Percentiles rank a stretch among this genome's conserved stretches.
Conservation (phyloP, 2,888 invertebrate species). For the Napeogenes sylphis region DNA sequence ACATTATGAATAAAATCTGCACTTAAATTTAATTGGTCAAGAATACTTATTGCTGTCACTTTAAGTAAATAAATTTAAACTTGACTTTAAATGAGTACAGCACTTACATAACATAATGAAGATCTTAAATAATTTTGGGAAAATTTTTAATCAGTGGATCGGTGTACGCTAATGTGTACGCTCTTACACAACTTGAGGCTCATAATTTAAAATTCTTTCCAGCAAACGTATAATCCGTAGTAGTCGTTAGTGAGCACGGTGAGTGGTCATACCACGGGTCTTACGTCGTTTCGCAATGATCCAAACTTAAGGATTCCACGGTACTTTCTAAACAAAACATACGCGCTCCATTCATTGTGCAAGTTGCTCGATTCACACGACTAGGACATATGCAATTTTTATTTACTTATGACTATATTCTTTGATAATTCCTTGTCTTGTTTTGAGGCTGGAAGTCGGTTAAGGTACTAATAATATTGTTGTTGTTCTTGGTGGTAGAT, state of each 20-base stretch:
- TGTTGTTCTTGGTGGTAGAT: too few species aligned
- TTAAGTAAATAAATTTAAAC: neutral
- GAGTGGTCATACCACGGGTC: conserved; percentile 12
- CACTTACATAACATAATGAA: conserved; percentile 1
- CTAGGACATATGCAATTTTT: conserved; percentile 2
- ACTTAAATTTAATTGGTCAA: neutral
- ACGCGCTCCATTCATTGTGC: conserved; percentile 22
- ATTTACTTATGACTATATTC: neutral
- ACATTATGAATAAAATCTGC: too few species aligned
- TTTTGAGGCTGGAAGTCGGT: neutral
- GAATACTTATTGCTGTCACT: neutral
- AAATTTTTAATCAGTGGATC: conserved; percentile 10
- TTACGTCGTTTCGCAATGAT: conserved; percentile 18
- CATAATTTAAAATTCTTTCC: conserved; percentile 2
- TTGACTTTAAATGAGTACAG: neutral
- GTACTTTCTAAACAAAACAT: conserved; percentile 26
- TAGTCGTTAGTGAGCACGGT: conserved; percentile 8
- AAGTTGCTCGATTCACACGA: conserved; percentile 8
- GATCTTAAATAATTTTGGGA: neutral
- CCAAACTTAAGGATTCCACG: conserved; percentile 20
- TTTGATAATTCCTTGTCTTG: neutral
- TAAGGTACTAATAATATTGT: too few species aligned
- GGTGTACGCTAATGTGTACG: neutral
- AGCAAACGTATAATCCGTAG: neutral
- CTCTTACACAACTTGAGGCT: conserved; percentile 7